These are phyloP conservation scores for Sebastes diaconus DNA, from an alignment of 2,797 vertebrate genomes.

Conservation along the genomic window DNA sequence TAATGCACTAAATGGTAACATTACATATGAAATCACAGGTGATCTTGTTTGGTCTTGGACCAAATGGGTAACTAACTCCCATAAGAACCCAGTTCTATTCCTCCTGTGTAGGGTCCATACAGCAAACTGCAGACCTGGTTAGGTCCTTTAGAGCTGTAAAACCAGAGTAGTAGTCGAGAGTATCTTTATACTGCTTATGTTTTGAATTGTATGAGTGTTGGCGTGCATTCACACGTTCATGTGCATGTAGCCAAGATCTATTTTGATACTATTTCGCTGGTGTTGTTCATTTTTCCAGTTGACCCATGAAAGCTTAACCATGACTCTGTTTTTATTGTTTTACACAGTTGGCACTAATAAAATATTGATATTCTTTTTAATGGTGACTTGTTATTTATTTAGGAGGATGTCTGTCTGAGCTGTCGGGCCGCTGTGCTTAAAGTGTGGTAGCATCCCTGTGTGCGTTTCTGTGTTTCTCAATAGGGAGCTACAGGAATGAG, in stretches of 20 bases:
- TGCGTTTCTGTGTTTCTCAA: neutral
- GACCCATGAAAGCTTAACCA: neutral
- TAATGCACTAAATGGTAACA: slow-evolving; percentile 8
- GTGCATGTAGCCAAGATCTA: neutral
- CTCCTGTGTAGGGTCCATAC: neutral
- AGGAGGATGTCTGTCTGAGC: neutral
- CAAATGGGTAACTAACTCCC: neutral
- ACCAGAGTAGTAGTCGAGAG: neutral
- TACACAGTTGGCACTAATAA: slow-evolving; percentile 46
- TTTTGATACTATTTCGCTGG: neutral
- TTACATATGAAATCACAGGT: neutral
- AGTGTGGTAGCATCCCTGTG: neutral
- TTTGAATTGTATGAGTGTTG: neutral
- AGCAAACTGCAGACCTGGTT: neutral
- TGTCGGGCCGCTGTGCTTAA: neutral
- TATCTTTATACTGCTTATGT: neutral
- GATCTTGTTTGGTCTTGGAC: neutral
- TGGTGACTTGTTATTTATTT: slow-evolving; percentile 30
- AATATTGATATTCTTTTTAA: slow-evolving; percentile 49
- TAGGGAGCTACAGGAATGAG: too few species aligned
- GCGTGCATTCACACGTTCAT: neutral
- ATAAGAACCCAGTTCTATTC: neutral
- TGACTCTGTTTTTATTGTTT: slow-evolving; percentile 38
- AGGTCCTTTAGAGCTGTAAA: neutral
- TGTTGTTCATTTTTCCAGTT: slow-evolving; percentile 11